phyloP scores from a whole-genome alignment of 2,888 invertebrate species.

The Drepana falcataria region DNA sequence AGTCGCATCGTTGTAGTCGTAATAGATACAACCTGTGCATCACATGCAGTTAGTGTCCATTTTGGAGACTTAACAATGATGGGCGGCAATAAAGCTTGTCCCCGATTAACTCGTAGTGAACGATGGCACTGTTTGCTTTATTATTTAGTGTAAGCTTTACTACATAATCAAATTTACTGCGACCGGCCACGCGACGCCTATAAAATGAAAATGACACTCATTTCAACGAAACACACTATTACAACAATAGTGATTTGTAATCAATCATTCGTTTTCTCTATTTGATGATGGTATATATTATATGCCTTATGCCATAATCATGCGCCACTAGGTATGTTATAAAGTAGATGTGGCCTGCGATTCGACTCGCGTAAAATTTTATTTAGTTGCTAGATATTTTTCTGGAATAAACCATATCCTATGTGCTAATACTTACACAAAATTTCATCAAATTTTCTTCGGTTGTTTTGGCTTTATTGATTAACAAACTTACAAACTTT shows the following conservation, averaged over 20 bases:
- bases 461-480: too few species aligned
- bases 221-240: conserved; percentile 16
- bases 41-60: conserved; percentile 41
- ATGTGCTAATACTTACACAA: too few species aligned
- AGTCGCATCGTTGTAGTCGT: too few species aligned
- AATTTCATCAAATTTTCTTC: too few species aligned
- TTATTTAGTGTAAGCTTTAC: conserved; percentile 53
- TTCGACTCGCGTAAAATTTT: too few species aligned
- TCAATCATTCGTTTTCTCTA: not conserved
- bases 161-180: conserved; percentile 51
- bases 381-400: too few species aligned
- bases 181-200: conserved; percentile 44
- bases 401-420: too few species aligned
- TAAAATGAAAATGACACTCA: conserved; percentile 38
- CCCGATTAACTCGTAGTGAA: conserved; percentile 44
- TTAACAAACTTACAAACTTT: too few species aligned
- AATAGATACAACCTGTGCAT: conserved; percentile 9
- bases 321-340: too few species aligned
- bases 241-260: conserved; percentile 7
- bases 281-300: not conserved
- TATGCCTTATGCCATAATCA: too few species aligned
- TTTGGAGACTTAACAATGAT: conserved; percentile 57
- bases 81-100: conserved; percentile 47
- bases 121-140: conserved; percentile 40
- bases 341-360: too few species aligned